Conservation (phyloP, 2,797 vertebrate species). For the Podargus strigoides region DNA sequence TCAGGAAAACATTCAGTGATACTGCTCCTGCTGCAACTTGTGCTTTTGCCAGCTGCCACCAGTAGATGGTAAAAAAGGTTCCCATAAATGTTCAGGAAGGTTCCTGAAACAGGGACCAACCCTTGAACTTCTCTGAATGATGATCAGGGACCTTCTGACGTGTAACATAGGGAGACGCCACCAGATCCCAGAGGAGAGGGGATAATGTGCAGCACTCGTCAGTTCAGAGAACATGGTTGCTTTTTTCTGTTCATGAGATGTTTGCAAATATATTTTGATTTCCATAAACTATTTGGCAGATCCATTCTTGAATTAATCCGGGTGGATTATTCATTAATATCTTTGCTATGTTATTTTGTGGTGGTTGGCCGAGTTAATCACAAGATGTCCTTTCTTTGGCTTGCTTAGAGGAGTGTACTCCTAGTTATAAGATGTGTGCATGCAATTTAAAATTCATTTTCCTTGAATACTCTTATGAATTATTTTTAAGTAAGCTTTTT, state of each 20-base stretch:
- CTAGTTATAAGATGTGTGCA: neutral
- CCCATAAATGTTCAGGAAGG: neutral
- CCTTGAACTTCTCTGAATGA: neutral
- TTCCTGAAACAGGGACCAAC: neutral
- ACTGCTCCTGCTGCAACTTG: neutral
- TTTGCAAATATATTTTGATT: neutral
- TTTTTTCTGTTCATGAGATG: neutral
- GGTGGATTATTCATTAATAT: neutral
- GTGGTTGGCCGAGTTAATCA: neutral
- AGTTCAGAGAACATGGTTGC: rapidly evolving
- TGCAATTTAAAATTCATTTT: neutral
- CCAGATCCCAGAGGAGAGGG: neutral
- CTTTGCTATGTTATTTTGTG: neutral
- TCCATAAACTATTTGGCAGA: neutral
- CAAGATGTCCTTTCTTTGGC: neutral
- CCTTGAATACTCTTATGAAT: neutral
- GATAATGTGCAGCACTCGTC: neutral
- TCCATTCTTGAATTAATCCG: neutral
- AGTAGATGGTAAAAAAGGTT: neutral
- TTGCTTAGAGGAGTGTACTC: neutral
- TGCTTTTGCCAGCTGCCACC: neutral
- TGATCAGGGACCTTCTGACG: neutral
- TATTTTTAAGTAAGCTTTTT: neutral
- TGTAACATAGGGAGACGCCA: neutral
- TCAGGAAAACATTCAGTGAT: neutral